Evolutionary conservation across 2,113 vertebrate species (phyloP), one percentile per base, ranked within the genome.

Genomic region (Actenoides hombroni): DNA sequence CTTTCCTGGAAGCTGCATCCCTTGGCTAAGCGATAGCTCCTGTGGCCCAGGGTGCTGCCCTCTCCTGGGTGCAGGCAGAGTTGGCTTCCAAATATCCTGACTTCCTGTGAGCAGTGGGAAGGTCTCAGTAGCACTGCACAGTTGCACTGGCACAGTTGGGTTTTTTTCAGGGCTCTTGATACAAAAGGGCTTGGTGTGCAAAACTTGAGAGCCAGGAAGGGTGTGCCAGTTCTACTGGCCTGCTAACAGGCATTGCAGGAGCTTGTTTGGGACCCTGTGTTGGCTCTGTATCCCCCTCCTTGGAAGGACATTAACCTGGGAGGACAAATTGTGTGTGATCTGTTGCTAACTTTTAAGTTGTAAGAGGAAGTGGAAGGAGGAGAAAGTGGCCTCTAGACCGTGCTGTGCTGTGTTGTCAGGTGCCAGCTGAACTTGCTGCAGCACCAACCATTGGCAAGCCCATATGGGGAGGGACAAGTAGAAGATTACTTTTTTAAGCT

Each of bases 161-260:
- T 49, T 49, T 49, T 49, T 49, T 49, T 21, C 10, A 13, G 57
- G 19, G 37, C 42, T 49, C 12, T 44, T 44, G 19, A 10, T 2
- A 11, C 24, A 14, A 7, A 37, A 77, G 37, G 13, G 16, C 35
- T 57, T 59, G 42, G 23, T 9, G 3, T 17, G 18, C 23, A 87
- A 37, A 76, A 31, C 63, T 40, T 35, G 54, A 63, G 42, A 77
- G 26, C 49, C 59, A 16, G 19, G 33, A 13, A 37, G 42, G 25
- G 9, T 40, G 16, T 0, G 0, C 31, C 44, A 1, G 33, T 53
- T 65, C 16, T 64, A 28, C 33, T 21, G 11, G 16, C 15, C 24
- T 59, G 44, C 44, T 83, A 8, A 53, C 9, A 40, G 64, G 17
- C 31, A 25, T 57, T 61, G 40, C 31, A 19, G 70, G 78, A 64